Conservation (phyloP, 1,140 invertebrate species). For the Brachionus manjavacas region DNA sequence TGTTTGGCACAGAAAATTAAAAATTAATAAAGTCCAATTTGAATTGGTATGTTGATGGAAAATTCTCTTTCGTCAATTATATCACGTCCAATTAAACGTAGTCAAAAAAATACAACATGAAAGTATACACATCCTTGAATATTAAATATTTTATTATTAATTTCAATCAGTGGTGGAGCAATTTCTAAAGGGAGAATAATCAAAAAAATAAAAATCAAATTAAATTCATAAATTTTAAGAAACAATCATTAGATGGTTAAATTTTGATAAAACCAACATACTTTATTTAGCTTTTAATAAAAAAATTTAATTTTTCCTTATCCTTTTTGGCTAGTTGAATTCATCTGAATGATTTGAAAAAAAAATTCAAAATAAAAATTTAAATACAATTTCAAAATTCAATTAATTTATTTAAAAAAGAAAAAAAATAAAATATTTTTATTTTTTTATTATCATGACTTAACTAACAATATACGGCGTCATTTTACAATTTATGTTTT, state of each 20-base stretch:
- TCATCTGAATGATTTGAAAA: background rate
- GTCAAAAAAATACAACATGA: too few relatives aligned
- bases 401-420: background rate
- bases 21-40: background rate
- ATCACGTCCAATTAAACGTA: too few relatives aligned
- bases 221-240: too few relatives aligned
- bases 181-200: too few relatives aligned
- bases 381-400: background rate
- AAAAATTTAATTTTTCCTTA: background rate
- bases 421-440: background rate
- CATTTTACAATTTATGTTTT: conserved; percentile 29
- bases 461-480: background rate
- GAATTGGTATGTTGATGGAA: conserved; percentile 16
- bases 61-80: too few relatives aligned
- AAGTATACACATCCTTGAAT: too few relatives aligned
- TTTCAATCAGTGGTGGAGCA: too few relatives aligned
- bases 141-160: too few relatives aligned
- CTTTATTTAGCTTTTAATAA: too few relatives aligned
- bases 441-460: background rate
- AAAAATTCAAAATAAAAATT: background rate
- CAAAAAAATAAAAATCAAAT: too few relatives aligned
- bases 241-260: too few relatives aligned
- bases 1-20: conserved; percentile 2
- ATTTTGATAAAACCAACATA: too few relatives aligned
- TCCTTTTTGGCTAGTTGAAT: background rate